Evolutionary conservation across 2,113 vertebrate genomes (phyloP).

Genomic region (Strix uralensis): DNA sequence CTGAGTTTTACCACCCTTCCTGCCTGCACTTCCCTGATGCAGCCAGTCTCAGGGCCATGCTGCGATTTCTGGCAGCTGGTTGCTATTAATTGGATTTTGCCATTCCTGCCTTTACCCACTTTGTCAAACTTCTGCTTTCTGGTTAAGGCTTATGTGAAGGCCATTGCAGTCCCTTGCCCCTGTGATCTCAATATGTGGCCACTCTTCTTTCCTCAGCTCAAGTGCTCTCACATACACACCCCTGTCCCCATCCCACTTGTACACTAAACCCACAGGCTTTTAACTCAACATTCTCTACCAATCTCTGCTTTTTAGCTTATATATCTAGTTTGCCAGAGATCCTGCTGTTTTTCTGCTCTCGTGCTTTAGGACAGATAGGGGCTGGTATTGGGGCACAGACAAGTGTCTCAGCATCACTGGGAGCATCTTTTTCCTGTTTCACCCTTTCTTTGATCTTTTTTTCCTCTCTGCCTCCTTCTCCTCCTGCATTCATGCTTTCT

Average conservation of each 20-base stretch:
- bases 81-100: background rate
- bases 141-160: background rate
- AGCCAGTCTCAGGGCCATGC: background rate
- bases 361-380: background rate
- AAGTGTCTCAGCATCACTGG: background rate
- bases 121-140: background rate
- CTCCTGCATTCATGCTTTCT: conserved; percentile 37
- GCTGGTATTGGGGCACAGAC: background rate
- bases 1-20: background rate
- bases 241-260: background rate
- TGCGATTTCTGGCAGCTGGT: background rate
- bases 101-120: background rate
- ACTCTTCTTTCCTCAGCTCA: background rate
- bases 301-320: background rate
- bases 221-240: background rate
- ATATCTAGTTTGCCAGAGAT: background rate
- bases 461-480: conserved; percentile 5
- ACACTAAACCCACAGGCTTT: background rate
- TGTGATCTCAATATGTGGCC: background rate
- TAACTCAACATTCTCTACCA: background rate
- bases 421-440: conserved; percentile 12
- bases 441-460: conserved; percentile 27
- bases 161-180: background rate
- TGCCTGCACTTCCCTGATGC: background rate
- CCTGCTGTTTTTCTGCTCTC: background rate